Conservation (phyloP, 2,888 invertebrate species). For the Tetragonula carbonaria region DNA sequence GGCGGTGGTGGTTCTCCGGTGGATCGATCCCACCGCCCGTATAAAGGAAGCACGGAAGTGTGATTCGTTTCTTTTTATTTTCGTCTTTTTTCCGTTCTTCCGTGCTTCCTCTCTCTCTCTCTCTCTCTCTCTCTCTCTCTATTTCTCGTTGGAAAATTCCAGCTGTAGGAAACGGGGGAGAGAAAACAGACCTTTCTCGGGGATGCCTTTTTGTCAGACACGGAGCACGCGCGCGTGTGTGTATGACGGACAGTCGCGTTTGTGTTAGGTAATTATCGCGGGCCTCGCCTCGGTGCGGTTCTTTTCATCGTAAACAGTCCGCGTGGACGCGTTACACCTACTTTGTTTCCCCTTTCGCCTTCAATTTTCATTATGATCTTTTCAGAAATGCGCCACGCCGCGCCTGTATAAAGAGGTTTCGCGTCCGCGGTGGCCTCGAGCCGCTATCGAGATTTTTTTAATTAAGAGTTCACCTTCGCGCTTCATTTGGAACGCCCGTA, state of each 20-base stretch:
- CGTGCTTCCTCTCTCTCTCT: neutral
- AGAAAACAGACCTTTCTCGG: neutral
- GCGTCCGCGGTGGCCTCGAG: too few species aligned
- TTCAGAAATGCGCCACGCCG: neutral
- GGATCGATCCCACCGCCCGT: neutral
- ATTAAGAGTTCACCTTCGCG: slow-evolving; percentile 47
- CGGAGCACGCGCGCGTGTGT: neutral
- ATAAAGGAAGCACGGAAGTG: neutral
- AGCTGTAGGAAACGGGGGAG: neutral
- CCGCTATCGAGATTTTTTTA: slow-evolving; percentile 60
- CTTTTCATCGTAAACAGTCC: slow-evolving; percentile 19
- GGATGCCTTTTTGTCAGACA: neutral
- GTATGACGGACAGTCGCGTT: neutral
- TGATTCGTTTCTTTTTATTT: neutral
- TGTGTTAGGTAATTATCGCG: slow-evolving; percentile 43
- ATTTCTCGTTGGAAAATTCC: neutral
- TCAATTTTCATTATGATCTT: slow-evolving; percentile 46
- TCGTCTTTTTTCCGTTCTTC: neutral
- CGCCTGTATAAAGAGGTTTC: neutral
- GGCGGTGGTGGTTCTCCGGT: neutral
- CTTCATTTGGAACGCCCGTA: slow-evolving; percentile 33
- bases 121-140: too few species aligned
- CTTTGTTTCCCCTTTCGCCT: slow-evolving; percentile 17
- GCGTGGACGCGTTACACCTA: slow-evolving; percentile 25
- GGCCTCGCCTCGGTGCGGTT: neutral